phyloP scores from a whole-genome alignment of 2,888 invertebrate species.

The Cosmopolites sordidus region DNA sequence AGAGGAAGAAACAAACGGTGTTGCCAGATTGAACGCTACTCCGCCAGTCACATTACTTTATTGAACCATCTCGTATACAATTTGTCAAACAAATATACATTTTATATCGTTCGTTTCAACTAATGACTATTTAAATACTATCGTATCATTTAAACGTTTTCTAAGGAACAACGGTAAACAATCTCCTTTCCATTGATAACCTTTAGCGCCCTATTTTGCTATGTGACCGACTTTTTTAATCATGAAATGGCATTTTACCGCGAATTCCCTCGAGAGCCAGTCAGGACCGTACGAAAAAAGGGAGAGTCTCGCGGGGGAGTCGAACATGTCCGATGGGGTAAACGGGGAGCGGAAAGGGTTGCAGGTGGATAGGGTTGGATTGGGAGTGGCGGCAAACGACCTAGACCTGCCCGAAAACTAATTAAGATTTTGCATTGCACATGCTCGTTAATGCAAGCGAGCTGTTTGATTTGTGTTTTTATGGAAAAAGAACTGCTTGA shows the following conservation, averaged over 20 bases:
- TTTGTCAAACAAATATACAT: too few species aligned
- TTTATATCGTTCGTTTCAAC: too few species aligned
- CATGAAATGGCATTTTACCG: conserved; percentile 24
- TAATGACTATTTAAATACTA: too few species aligned
- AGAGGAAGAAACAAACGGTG: too few species aligned
- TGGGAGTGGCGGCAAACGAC: conserved; percentile 23
- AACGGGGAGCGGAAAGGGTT: too few species aligned
- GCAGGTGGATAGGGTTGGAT: conserved; percentile 1
- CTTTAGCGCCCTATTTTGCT: conserved; percentile 13
- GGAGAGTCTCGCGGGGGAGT: conserved; percentile 21
- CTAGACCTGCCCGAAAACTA: conserved; percentile 21
- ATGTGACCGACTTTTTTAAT: conserved; percentile 28
- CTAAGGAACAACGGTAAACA: too few species aligned
- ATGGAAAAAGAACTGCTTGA: neutral
- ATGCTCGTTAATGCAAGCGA: conserved; percentile 4
- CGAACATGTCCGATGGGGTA: neutral
- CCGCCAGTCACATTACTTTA: too few species aligned
- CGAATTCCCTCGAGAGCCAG: conserved; percentile 13
- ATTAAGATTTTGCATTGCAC: conserved; percentile 17
- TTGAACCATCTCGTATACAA: too few species aligned
- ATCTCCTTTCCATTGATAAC: conserved; percentile 21
- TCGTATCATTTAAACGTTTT: too few species aligned
- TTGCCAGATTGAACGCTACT: too few species aligned
- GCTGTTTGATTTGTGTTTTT: conserved; percentile 7
- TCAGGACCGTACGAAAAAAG: conserved; percentile 13